Percentiles rank a stretch among this genome's conserved stretches.
These are phyloP conservation scores for Phalacrocorax carbo DNA, from an alignment of 2,113 vertebrate genomes.

Conservation along the genomic window DNA sequence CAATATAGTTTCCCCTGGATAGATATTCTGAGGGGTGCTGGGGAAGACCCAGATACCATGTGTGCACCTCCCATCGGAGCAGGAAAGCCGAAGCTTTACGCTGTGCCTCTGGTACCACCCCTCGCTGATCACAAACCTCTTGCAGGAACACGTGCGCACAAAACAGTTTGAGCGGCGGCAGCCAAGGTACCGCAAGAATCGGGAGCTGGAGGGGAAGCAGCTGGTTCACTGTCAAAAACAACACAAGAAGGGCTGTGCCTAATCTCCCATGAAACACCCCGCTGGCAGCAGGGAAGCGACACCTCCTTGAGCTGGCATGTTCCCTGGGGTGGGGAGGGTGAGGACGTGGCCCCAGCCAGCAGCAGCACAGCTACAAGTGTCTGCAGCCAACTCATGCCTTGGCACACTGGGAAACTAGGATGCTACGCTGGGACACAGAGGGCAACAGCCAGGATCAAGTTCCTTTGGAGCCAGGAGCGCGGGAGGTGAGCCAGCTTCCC, in stretches of 20 bases:
- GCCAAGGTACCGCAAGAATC: rapidly evolving
- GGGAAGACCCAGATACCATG: rapidly evolving
- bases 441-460: neutral
- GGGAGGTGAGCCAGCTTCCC: neutral
- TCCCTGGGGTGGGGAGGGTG: no score
- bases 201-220: neutral
- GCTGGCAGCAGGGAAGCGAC: neutral
- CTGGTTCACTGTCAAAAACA: neutral
- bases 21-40: neutral
- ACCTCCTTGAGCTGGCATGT: rapidly evolving
- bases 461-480: neutral
- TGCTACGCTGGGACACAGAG: neutral
- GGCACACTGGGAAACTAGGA: rapidly evolving
- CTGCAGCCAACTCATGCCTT: neutral
- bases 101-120: neutral
- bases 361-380: rapidly evolving
- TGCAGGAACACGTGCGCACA: rapidly evolving
- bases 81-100: neutral
- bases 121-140: neutral
- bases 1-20: rapidly evolving
- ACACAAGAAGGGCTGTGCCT: neutral
- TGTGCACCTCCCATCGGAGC: neutral
- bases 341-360: rapidly evolving
- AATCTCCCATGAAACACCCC: neutral
- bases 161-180: neutral